phyloP scores from a whole-genome alignment of 2,113 vertebrate species.

The Platysternon megacephalum region DNA sequence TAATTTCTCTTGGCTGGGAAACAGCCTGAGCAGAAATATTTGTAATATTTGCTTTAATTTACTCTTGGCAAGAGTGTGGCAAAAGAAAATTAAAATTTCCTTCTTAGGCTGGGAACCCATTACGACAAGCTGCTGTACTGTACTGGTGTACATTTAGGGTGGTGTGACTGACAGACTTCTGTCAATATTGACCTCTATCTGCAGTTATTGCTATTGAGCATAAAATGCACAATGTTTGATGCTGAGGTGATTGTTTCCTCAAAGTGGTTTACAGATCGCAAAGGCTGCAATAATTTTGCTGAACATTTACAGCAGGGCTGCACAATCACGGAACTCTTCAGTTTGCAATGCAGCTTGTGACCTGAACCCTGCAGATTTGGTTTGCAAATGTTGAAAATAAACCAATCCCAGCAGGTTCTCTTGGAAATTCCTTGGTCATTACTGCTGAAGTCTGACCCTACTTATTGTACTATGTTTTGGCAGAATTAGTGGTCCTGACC shows the following conservation, averaged over 20 bases:
- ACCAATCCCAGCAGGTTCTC: not conserved
- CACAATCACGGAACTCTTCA: not conserved
- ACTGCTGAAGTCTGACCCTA: not conserved
- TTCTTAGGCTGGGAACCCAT: not conserved
- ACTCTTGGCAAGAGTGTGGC: slow-evolving; percentile 16
- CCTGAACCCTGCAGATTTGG: accelerated
- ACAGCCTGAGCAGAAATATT: slow-evolving; percentile 49
- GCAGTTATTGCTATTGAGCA: not conserved
- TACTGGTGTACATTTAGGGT: slow-evolving; percentile 12
- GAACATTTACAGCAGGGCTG: not conserved
- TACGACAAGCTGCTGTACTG: not conserved
- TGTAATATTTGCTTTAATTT: slow-evolving; percentile 50
- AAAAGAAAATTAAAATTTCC: slow-evolving; percentile 47
- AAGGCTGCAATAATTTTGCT: not conserved
- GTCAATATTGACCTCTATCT: not conserved
- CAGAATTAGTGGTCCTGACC: not conserved
- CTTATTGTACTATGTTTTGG: not conserved
- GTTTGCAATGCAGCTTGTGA: not conserved
- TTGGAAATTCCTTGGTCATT: not conserved
- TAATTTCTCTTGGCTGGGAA: slow-evolving; percentile 39
- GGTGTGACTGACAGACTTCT: not conserved
- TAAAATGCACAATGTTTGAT: not conserved
- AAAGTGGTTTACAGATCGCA: not conserved
- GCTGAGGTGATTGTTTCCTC: not conserved
- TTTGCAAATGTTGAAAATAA: not conserved